Base-by-base conservation (phyloP, 2,113 vertebrate species). In the Malurus alboscapulatus region DNA sequence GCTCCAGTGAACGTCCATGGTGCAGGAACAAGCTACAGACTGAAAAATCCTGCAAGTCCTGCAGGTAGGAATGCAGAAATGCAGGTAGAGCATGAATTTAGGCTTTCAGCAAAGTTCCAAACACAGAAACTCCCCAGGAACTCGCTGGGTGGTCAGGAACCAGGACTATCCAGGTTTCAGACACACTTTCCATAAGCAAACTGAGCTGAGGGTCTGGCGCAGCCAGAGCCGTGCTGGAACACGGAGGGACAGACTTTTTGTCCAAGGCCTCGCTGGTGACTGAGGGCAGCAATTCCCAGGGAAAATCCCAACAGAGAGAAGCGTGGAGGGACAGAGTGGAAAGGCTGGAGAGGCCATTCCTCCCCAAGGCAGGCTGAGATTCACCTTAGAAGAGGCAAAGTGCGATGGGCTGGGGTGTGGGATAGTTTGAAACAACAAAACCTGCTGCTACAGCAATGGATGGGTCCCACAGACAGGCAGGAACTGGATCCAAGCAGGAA, bases 241-340 rank as follows among this genome's bases (percentile, higher is more conserved):
- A 47, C 0, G 0, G 40, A 65, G n/a, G 24, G 24, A 68, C 58
- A 76, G n/a, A 45, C 6, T 36, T 73, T 51, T 32, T 38, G 53
- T 48, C 48, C 44, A 36, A 27, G 34, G 45, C 50, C 68, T 36
- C 27, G 3, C 40, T 40, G 36, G 17, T 45, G 71, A 72, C 51
- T 1, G 26, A 71, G 0, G 2, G 25, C 58, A 93, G 34, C 54
- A 48, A 48, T 26, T 44, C 7, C 26, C 10, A 26, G 48, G n/a
- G n/a, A 47, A 63, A 68, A 48, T 1, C 1, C 5, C 1, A 0
- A 38, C 50, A 65, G 17, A 79, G 26, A 57, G 30, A 3, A 58
- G 15, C 67, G 50, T 0, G 0, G 5, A 55, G 24, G 51, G 54
- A 73, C 17, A 1, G 3, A 58, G 38, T 0, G 2, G 42, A 32